Evolutionary conservation across 2,113 vertebrate species (phyloP).

Genomic region (Hippocampus zosterae): DNA sequence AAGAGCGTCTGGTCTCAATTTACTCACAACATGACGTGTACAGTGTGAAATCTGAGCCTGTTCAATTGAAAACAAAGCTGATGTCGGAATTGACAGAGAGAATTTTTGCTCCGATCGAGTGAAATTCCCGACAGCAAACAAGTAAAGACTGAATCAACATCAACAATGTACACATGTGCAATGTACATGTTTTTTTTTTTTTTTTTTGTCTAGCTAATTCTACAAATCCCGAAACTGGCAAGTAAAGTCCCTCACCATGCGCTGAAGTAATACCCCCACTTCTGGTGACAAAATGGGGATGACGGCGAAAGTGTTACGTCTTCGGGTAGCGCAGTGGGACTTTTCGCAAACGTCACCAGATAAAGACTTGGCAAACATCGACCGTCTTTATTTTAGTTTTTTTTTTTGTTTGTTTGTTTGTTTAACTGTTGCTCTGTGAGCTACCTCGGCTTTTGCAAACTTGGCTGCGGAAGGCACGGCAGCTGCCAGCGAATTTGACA

Average conservation of each 20-base stretch:
- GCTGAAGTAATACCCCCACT: slow-evolving; percentile 1
- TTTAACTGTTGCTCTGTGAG: slow-evolving; percentile 16
- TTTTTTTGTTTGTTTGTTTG: not conserved
- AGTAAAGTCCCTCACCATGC: not conserved
- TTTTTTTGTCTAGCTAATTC: not conserved
- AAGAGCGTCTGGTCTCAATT: no score
- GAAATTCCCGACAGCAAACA: not conserved
- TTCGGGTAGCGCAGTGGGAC: slow-evolving; percentile 6
- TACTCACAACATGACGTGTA: no score
- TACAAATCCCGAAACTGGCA: not conserved
- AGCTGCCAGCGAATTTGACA: slow-evolving; percentile 29
- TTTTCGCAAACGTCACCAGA: slow-evolving; percentile 24
- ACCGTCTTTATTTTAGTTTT: not conserved
- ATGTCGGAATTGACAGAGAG: not conserved
- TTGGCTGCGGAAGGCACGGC: slow-evolving; percentile 20
- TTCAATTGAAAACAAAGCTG: not conserved
- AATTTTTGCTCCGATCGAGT: not conserved
- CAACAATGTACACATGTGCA: not conserved
- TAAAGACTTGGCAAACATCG: slow-evolving; percentile 12
- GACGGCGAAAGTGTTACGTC: slow-evolving; percentile 9
- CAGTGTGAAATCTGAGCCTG: not conserved
- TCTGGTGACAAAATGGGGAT: not conserved
- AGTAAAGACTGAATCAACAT: not conserved
- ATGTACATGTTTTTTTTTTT: not conserved
- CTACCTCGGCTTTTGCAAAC: slow-evolving; percentile 19